Percentiles rank a stretch among this genome's conserved stretches.
Conservation (phyloP, 1,140 invertebrate species). For the Danaus melanippus region DNA sequence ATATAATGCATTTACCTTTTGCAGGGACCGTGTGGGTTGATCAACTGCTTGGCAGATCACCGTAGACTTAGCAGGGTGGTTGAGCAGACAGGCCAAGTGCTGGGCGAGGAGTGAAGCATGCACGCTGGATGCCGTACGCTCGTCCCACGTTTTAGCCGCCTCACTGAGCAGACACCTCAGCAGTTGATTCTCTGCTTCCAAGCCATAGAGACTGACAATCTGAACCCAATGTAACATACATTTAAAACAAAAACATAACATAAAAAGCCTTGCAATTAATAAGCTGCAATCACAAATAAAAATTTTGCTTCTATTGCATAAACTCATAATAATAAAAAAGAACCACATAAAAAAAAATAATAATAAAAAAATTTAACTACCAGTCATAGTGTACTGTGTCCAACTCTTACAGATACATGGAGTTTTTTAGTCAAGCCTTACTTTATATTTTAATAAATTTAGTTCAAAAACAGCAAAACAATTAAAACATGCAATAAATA, state of each 20-base stretch:
- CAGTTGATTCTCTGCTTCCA: constrained; percentile 66
- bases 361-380: no score
- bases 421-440: no score
- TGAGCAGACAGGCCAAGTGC: constrained; percentile 50
- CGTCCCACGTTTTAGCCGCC: constrained; percentile 56
- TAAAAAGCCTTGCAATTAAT: no score
- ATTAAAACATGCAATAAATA: no score
- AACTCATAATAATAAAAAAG: not conserved
- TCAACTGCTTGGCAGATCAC: constrained; percentile 63
- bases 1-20: constrained; percentile 45
- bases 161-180: constrained; percentile 59
- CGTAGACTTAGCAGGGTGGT: constrained; percentile 61
- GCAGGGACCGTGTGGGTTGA: constrained; percentile 46
- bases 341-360: no score
- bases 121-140: constrained; percentile 44
- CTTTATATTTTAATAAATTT: no score
- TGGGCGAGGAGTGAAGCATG: constrained; percentile 56
- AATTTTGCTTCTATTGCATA: not conserved
- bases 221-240: constrained; percentile 23
- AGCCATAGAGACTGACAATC: constrained; percentile 59
- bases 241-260: constrained; percentile 10
- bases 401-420: no score
- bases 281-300: constrained; percentile 16
- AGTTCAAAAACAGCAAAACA: no score
- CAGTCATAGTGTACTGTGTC: no score